Conservation (phyloP, 2,113 vertebrate species). For the Micromys minutus region DNA sequence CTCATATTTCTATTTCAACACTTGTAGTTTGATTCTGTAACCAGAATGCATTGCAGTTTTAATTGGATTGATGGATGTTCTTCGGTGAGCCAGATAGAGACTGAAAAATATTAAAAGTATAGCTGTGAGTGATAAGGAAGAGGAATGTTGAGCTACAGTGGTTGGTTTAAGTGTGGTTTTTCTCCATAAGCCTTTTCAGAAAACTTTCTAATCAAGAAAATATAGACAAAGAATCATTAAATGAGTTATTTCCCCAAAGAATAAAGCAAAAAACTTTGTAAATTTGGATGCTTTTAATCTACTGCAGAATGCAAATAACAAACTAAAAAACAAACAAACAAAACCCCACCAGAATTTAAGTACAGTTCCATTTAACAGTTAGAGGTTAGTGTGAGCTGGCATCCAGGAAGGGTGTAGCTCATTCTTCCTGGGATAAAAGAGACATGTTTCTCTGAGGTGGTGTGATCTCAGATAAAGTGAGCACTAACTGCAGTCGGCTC, state of each 20-base stretch:
- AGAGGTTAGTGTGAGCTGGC: background rate
- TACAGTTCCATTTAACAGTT: background rate
- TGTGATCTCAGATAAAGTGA: background rate
- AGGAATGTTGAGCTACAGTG: background rate
- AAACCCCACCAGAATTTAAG: background rate
- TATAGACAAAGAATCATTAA: background rate
- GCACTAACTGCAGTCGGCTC: background rate
- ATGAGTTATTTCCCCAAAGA: background rate
- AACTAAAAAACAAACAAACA: background rate
- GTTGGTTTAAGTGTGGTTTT: background rate
- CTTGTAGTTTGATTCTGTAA: background rate
- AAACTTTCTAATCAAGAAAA: background rate
- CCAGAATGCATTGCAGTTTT: background rate
- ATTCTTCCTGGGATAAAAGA: background rate
- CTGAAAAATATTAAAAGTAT: background rate
- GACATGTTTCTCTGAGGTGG: background rate
- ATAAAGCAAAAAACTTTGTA: conserved; percentile 32
- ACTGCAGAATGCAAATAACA: background rate
- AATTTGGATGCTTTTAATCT: background rate
- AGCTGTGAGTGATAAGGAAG: background rate
- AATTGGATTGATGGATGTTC: background rate
- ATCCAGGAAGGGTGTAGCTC: background rate
- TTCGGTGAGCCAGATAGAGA: background rate
- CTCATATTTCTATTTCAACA: background rate
- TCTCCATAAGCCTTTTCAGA: conserved; percentile 38